These are phyloP conservation scores for Portevinia maculata DNA, from an alignment of 2,888 invertebrate genomes.

Conservation along the genomic window DNA sequence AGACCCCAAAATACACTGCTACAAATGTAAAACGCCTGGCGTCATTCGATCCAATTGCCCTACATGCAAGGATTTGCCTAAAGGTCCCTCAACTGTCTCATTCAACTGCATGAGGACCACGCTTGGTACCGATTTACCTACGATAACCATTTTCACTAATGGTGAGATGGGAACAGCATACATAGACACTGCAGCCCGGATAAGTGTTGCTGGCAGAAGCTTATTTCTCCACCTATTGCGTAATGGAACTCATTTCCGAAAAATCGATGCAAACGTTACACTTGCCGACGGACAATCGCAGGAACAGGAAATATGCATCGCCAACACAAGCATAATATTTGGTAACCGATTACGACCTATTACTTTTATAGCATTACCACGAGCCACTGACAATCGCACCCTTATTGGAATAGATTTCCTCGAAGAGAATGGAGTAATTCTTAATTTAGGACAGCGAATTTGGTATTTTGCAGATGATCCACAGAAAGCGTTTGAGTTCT, in stretches of 20 bases:
- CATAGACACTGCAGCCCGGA: conserved; percentile 45
- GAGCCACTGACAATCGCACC: conserved; percentile 24
- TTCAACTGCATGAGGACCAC: conserved; percentile 32
- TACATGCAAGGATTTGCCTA: conserved; percentile 11
- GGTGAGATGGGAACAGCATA: conserved; percentile 42
- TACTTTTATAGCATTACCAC: conserved; percentile 20
- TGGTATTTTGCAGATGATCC: conserved; percentile 18
- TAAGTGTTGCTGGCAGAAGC: conserved; percentile 37
- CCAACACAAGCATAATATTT: conserved; percentile 14
- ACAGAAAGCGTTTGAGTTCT: conserved; percentile 14
- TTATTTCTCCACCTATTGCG: conserved; percentile 12
- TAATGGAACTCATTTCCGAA: conserved; percentile 13
- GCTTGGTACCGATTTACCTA: conserved; percentile 14
- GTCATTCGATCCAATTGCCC: conserved; percentile 23
- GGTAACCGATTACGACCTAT: conserved; percentile 35
- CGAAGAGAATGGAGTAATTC: conserved; percentile 24
- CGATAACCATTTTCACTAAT: conserved; percentile 27
- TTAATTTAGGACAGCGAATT: conserved; percentile 12
- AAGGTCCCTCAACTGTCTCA: conserved; percentile 20
- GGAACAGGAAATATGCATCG: neutral
- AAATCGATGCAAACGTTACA: conserved; percentile 9
- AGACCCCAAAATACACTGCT: conserved; percentile 29
- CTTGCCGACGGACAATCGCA: conserved; percentile 13
- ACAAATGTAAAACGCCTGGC: conserved; percentile 24
- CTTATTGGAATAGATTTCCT: conserved; percentile 47